phyloP scores from a whole-genome alignment of 2,888 invertebrate genomes.

The Spisula subtruncata region DNA sequence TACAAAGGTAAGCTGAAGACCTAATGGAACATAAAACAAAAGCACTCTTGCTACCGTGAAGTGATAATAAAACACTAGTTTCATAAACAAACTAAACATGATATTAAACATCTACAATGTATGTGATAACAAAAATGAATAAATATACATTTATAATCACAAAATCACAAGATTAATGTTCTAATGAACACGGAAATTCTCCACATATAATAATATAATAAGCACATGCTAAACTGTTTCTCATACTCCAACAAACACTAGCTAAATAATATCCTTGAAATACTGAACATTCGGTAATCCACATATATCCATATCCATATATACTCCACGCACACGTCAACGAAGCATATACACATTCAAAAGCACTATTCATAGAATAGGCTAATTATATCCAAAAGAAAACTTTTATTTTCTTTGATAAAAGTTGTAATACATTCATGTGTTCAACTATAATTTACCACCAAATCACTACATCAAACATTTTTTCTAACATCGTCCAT shows the following conservation, averaged over 20 bases:
- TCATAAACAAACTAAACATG: not conserved
- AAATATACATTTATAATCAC: constrained; percentile 30
- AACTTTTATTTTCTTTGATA: too few species aligned
- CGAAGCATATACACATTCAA: not conserved
- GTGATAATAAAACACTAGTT: not conserved
- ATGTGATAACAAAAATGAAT: constrained; percentile 25
- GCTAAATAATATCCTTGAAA: constrained; percentile 11
- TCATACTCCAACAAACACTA: constrained; percentile 7
- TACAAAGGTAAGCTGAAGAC: not conserved
- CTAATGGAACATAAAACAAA: not conserved
- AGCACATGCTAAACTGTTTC: not conserved
- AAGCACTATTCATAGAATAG: not conserved
- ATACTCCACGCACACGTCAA: too few species aligned
- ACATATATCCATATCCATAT: too few species aligned
- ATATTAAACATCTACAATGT: not conserved
- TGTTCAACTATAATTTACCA: too few species aligned
- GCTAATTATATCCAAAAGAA: not conserved
- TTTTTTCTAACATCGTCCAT: too few species aligned
- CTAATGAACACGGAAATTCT: constrained; percentile 4
- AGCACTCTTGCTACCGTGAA: constrained; percentile 8
- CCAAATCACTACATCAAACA: too few species aligned
- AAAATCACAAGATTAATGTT: constrained; percentile 19
- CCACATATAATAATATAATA: not conserved
- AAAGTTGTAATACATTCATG: not conserved
- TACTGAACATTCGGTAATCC: not conserved